Conservation (phyloP, 1,140 invertebrate genomes). For the Teleopsis dalmanni region DNA sequence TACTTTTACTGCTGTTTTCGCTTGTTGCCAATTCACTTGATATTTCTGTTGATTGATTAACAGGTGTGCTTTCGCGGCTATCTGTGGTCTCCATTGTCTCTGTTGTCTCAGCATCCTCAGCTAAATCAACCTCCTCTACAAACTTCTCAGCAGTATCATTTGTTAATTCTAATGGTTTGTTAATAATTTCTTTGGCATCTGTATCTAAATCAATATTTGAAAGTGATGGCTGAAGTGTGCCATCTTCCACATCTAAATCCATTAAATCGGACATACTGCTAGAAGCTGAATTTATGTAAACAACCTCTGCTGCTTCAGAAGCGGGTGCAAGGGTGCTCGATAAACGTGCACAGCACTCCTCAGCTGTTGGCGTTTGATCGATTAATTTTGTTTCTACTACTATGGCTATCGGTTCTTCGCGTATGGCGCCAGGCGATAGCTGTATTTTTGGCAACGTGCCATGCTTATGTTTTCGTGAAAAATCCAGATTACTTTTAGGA, state of each 20-base stretch:
- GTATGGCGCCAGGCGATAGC: constrained; percentile 8
- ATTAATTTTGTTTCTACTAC: constrained; percentile 33
- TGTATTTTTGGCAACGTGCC: constrained; percentile 10
- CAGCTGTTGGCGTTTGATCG: constrained; percentile 21
- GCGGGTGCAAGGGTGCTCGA: constrained; percentile 26
- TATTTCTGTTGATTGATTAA: constrained; percentile 19
- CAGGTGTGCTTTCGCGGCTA: constrained; percentile 40
- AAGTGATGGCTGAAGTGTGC: constrained; percentile 21
- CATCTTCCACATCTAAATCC: constrained; percentile 31
- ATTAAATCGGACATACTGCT: constrained; percentile 38
- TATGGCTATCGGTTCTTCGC: constrained; percentile 30
- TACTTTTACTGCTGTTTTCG: background rate
- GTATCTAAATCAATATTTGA: constrained; percentile 32
- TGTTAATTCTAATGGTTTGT: constrained; percentile 5
- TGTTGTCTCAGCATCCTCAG: background rate
- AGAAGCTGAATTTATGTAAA: constrained; percentile 37
- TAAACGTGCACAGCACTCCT: constrained; percentile 30
- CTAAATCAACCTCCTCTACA: constrained; percentile 10
- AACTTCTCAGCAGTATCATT: background rate
- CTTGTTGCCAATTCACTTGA: constrained; percentile 6
- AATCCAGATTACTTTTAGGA: constrained; percentile 36
- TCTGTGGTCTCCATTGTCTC: constrained; percentile 13
- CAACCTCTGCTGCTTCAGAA: constrained; percentile 33
- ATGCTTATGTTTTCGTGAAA: constrained; percentile 17
- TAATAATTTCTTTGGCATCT: constrained; percentile 19